Base-by-base conservation (phyloP, 2,888 invertebrate species). In the Aethes cnicana region DNA sequence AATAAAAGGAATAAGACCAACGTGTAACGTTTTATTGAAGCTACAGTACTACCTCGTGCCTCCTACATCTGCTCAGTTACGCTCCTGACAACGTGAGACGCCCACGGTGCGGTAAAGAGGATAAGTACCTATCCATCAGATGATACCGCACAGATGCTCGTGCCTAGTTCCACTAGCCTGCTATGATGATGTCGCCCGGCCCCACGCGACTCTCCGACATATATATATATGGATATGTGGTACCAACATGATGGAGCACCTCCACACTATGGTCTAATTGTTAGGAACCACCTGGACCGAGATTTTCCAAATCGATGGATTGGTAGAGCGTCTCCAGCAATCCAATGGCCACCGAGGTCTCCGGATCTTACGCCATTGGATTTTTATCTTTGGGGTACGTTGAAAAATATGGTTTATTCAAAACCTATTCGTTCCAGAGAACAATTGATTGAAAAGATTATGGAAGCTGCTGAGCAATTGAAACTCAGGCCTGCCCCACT, bases 351-450 rank as follows among this genome's bases (percentile, higher is more conserved):
- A 12, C 12, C 28, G 9, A 28, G 28, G 6, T 28, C 6, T 2
- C 12, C 28, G 4, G 28, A 28, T 12, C 12, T 12, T 3, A 28
- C 28, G 12, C 28, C 28, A n/a, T 14, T 28, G 6, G 14, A 28
- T 14, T 37, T 25, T 37, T 25, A 25, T 23, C 14, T 12, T 1
- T 25, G 25, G 23, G 37, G 37, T 7, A 25, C 37, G 12, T 7
- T 36, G 12, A 36, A 36, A 7, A 23, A 23, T 7, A 36, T 21
- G 14, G 36, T 21, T 23, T 36, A 36, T 14, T 5, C 20, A 21
- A 36, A 36, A 7, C 36, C 36, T 12, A 23, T 36, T 14, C 21
- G 23, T 36, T 36, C 23, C 12, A 36, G 36, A 14, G 36, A 36
- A 21, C 12, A 36, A 36, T 12, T 36, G 23, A 36, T 36, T 14